phyloP scores from a whole-genome alignment of 2,113 vertebrate species.

The Lepus americanus region DNA sequence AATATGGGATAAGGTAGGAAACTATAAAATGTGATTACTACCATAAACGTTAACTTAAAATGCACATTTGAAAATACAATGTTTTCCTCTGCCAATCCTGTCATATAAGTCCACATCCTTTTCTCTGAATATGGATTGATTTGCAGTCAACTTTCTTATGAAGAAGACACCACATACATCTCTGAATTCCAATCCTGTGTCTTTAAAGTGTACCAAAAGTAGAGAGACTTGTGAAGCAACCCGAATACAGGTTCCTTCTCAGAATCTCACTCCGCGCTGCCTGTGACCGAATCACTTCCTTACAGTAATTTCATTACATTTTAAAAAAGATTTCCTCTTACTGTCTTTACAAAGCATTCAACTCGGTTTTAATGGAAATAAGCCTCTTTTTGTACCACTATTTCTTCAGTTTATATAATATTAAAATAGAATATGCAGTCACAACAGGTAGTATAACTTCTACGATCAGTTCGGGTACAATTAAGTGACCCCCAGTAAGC shows the following conservation, averaged over 20 bases:
- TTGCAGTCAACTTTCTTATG: background rate
- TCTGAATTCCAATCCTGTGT: slow-evolving; percentile 45
- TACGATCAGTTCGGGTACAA: slow-evolving; percentile 4
- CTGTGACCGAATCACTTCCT: slow-evolving; percentile 6
- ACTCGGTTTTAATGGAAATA: slow-evolving; percentile 26
- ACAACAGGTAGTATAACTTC: slow-evolving; percentile 17
- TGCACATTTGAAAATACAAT: background rate
- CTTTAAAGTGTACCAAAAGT: slow-evolving; percentile 1
- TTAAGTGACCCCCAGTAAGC: slow-evolving; percentile 40
- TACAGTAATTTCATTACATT: slow-evolving; percentile 25
- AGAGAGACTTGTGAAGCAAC: slow-evolving; percentile 38
- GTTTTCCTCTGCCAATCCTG: background rate
- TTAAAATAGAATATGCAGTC: slow-evolving; percentile 25
- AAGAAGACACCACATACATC: background rate
- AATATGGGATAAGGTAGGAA: slow-evolving; percentile 4
- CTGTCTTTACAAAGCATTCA: slow-evolving; percentile 29
- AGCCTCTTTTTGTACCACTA: background rate
- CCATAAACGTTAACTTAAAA: slow-evolving; percentile 50
- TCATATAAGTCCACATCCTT: background rate
- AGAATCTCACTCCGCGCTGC: background rate
- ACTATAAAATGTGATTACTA: slow-evolving; percentile 8
- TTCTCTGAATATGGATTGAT: background rate
- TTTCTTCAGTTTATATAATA: slow-evolving; percentile 38
- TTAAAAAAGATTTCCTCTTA: slow-evolving; percentile 25
- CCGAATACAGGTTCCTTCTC: background rate